Evolutionary conservation across 2,797 vertebrate genomes (phyloP), one percentile per base, ranked within the genome.

Genomic region (Rhinoraja longicauda): DNA sequence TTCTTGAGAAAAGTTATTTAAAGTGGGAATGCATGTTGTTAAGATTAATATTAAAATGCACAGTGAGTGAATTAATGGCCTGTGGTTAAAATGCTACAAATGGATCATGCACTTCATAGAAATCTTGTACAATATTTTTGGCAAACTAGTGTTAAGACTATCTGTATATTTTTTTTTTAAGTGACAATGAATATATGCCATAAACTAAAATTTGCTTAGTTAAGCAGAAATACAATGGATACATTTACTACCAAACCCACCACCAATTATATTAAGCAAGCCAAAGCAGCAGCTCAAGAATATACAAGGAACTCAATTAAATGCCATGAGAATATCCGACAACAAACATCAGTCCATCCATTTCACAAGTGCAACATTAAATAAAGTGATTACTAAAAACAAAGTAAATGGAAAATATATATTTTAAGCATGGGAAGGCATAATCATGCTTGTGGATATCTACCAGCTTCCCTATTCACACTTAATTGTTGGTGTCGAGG

Each of bases 211-310:
- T 64, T 91, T 45, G 32, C 70, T 29, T 72, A 53, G 26, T 21
- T 75, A 91, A 91, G 70, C 90, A 73, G 90, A 67, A 91, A 91
- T 6, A 91, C 26, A 72, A 73, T 91, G 90, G 90, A 73, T 67
- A 72, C 90, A 91, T 91, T 91, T 91, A 91, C 90, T 91, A 91
- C 90, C 67, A 91, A 91, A 91, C 39, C 90, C 90, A 91, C 73
- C 26, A 88, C 84, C 59, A 21, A 64, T 36, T 88, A 88, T 64
- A 36, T 88, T 64, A 88, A 64, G 57, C 88, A 91, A 73, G 90
- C 90, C 67, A 91, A 75, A 75, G 9, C 32, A 73, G 70, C 26
- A 45, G 36, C 39, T 91, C 70, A 70, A 19, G 64, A 70, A 91
- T 62, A 88, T 62, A 26, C n/a, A 64, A 64, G 59, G n/a, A 88